Conservation (phyloP, 2,888 invertebrate genomes). For the Tipula confusa region DNA sequence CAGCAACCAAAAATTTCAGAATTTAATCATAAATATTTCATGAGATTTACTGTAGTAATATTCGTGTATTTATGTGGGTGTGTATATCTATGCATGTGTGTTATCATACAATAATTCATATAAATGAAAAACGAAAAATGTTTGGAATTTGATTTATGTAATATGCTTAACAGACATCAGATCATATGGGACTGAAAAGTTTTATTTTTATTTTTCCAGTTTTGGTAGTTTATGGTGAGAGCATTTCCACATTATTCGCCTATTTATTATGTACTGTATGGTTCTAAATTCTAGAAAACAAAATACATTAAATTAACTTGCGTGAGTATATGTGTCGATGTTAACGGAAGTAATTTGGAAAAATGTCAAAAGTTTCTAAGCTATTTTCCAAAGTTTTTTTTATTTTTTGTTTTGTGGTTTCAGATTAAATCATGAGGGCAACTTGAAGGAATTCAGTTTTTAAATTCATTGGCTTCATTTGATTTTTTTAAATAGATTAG, state of each 20-base stretch:
- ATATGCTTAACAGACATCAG: slow-evolving; percentile 3
- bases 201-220: neutral
- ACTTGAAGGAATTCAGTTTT: neutral
- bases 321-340: neutral
- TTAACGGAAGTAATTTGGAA: neutral
- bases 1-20: neutral
- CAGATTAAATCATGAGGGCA: neutral
- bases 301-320: too few relatives aligned
- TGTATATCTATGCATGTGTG: neutral
- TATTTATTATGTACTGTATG: neutral
- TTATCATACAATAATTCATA: neutral
- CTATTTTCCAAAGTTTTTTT: neutral
- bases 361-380: neutral
- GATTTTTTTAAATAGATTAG: too few relatives aligned
- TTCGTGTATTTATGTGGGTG: neutral
- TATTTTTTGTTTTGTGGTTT: neutral
- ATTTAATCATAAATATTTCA: neutral
- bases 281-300: neutral
- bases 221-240: neutral
- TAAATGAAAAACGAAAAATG: neutral
- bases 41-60: slow-evolving; percentile 7
- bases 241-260: neutral
- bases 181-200: neutral
- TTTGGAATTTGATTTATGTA: neutral
- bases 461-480: too few relatives aligned